Evolutionary conservation across 2,888 invertebrate species (phyloP), one percentile per base, ranked within the genome.

Genomic region (Aphrophora alni): DNA sequence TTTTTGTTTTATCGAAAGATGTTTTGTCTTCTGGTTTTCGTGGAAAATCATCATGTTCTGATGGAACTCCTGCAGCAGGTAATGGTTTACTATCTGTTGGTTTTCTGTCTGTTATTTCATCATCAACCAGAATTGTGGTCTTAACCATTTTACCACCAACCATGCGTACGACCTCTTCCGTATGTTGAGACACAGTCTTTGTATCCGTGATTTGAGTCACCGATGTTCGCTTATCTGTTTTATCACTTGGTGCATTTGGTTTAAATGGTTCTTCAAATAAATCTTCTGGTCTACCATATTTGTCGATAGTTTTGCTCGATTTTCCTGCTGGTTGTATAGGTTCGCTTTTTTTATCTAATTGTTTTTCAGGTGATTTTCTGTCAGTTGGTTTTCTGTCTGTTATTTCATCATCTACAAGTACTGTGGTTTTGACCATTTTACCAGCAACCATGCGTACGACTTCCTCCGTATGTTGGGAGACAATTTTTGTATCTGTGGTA

Each of bases 101-200:
- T 24, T 33, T 33, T n/a, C n/a, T n/a, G 21, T 71, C 33, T 7
- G 33, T 33, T 14, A 24, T 77, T 21, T 71, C 26, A 28, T 72
- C 71, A 8, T 77, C 69, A 33, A 75, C 77, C 26, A 75, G 24
- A 27, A 80, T 72, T 17, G 68, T 73, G 10, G 82, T 27, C 77
- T 84, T 83, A 0, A 84, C 78, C 26, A 82, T 78, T 81, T 85
- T 84, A 3, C 84, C 84, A n/a, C 82, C 84, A 25, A 84, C 80
- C 74, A 82, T 82, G 70, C 71, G 81, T 10, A 82, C 82, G 38
- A 73, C 79, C 24, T 80, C 70, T 4, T 77, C 38, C 3, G 81
- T 74, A 0, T 72, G 27, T 10, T 21, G 44, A 10, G 28, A 24
- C 14, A 69, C 74, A 14, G 44, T 33, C 4, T 4, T 51, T 44